Evolutionary conservation across 1,140 invertebrate genomes (phyloP).

Genomic region (Tribolium castaneum): DNA sequence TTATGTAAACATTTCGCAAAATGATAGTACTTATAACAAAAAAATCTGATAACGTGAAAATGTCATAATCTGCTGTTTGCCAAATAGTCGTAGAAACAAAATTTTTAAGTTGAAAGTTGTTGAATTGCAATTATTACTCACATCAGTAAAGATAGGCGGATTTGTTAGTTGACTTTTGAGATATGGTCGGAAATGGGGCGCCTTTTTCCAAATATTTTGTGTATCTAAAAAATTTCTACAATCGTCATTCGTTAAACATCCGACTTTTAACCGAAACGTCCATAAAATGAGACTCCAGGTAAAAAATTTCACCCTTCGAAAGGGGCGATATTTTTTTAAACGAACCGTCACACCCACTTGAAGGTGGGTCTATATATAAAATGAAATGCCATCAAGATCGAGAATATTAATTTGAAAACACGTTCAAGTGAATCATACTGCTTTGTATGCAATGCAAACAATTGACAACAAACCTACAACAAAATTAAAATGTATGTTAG

Average conservation of each 20-base stretch:
- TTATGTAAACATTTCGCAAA: too few species aligned
- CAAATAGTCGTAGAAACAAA: too few species aligned
- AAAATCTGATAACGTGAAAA: too few species aligned
- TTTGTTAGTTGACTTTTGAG: too few species aligned
- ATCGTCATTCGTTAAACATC: not conserved
- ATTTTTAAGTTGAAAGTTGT: too few species aligned
- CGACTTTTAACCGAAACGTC: not conserved
- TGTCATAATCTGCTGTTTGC: too few species aligned
- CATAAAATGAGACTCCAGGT: not conserved
- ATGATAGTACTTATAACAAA: too few species aligned
- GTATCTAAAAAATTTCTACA: not conserved
- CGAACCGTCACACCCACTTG: not conserved
- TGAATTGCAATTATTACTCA: too few species aligned
- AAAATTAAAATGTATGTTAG: not conserved
- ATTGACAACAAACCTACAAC: not conserved
- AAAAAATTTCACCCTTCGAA: not conserved
- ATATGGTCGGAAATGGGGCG: not conserved
- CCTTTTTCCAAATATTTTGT: not conserved
- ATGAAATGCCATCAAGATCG: constrained; percentile 3
- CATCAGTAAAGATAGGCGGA: too few species aligned
- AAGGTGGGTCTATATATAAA: not conserved
- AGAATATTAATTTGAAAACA: constrained; percentile 10
- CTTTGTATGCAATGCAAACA: not conserved
- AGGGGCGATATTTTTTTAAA: not conserved
- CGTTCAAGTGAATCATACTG: not conserved